These are phyloP conservation scores for Mimachlamys varia DNA, from an alignment of 2,888 invertebrate species.

Conservation along the genomic window DNA sequence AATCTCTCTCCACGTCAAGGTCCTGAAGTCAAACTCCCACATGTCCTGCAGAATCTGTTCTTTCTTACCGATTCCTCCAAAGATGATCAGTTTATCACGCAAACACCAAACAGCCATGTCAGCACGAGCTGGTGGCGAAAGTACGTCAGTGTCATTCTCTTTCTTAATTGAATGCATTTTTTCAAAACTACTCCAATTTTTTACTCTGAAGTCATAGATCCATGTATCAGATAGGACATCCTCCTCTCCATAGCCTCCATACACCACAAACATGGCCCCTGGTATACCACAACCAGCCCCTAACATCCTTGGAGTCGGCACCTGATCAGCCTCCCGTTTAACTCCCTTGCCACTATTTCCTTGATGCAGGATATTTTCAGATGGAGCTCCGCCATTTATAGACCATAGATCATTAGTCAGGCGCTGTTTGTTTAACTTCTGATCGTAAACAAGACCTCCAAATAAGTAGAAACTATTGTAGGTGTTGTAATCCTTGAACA, in stretches of 20 bases:
- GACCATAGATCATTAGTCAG: conserved; percentile 72
- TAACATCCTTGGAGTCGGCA: conserved; percentile 63
- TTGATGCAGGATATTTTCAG: conserved; percentile 63
- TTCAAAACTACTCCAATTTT: conserved; percentile 56
- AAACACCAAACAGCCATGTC: conserved; percentile 72
- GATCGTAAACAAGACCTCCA: conserved; percentile 66
- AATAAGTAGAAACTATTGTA: conserved; percentile 64
- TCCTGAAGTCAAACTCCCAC: conserved; percentile 67
- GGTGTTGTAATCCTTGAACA: conserved; percentile 59
- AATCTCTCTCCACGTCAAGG: conserved; percentile 64
- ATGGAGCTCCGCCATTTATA: conserved; percentile 51
- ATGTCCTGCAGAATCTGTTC: conserved; percentile 60
- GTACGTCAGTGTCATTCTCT: conserved; percentile 38
- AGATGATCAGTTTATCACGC: conserved; percentile 61
- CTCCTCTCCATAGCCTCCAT: conserved; percentile 68
- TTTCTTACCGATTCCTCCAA: conserved; percentile 66
- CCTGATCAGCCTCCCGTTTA: conserved; percentile 39
- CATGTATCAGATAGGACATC: conserved; percentile 71
- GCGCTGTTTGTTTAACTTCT: conserved; percentile 47
- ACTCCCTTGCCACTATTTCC: conserved; percentile 52
- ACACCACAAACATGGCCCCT: conserved; percentile 65
- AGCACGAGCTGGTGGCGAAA: conserved; percentile 59
- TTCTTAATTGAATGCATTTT: conserved; percentile 51
- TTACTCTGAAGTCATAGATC: conserved; percentile 62
- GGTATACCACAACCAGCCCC: conserved; percentile 69